Evolutionary conservation across 2,113 vertebrate species (phyloP).

Genomic region (Podarcis raffonei): DNA sequence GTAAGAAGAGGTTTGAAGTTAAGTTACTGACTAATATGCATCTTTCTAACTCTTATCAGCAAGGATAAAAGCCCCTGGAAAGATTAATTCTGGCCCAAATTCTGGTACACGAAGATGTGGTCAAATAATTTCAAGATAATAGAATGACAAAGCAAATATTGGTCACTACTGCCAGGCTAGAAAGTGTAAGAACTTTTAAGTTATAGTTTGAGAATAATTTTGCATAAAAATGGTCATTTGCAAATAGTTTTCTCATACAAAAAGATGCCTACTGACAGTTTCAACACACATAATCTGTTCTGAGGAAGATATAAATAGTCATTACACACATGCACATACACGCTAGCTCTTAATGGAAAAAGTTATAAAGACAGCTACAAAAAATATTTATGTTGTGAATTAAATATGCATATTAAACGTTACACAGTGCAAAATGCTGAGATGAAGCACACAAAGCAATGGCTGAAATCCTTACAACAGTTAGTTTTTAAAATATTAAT

Average conservation of each 20-base stretch:
- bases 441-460: slow-evolving; percentile 76
- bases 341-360: slow-evolving; percentile 60
- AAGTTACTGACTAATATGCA: slow-evolving; percentile 1
- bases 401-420: slow-evolving; percentile 74
- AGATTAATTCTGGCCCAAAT: slow-evolving; percentile 2
- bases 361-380: slow-evolving; percentile 73
- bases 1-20: slow-evolving; percentile 40
- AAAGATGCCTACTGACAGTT: slow-evolving; percentile 44
- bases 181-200: slow-evolving; percentile 14
- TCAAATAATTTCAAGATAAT: slow-evolving; percentile 28
- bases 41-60: slow-evolving; percentile 26
- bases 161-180: slow-evolving; percentile 30
- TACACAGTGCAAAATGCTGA: slow-evolving; percentile 80
- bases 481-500: slow-evolving; percentile 58
- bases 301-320: slow-evolving; percentile 61
- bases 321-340: slow-evolving; percentile 33
- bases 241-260: slow-evolving; percentile 56
- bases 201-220: slow-evolving; percentile 25
- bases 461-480: slow-evolving; percentile 73
- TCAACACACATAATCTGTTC: slow-evolving; percentile 50
- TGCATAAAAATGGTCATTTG: slow-evolving; percentile 57
- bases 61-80: slow-evolving; percentile 24
- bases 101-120: neutral
- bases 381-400: slow-evolving; percentile 71
- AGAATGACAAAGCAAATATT: neutral